Evolutionary conservation across 2,797 vertebrate species (phyloP).

Genomic region (Distichodus sexfasciatus): DNA sequence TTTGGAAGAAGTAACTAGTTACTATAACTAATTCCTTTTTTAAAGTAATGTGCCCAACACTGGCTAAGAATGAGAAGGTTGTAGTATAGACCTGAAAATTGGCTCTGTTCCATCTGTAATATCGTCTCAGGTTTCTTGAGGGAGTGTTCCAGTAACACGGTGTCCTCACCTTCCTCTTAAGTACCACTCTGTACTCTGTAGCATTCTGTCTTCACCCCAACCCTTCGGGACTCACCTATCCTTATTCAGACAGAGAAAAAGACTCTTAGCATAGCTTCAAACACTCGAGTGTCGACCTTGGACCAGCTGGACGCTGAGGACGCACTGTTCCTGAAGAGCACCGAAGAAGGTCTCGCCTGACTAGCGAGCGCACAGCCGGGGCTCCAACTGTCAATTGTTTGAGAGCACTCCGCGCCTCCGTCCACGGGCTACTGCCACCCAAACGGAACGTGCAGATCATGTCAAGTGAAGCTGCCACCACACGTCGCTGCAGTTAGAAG

Average conservation of each 20-base stretch:
- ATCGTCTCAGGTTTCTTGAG: no score
- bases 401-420: background rate
- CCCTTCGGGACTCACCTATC: background rate
- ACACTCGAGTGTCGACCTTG: background rate
- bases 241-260: background rate
- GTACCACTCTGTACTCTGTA: background rate
- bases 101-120: no score
- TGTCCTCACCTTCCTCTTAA: no score
- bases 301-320: background rate
- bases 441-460: background rate
- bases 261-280: background rate
- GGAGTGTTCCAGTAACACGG: no score
- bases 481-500: background rate
- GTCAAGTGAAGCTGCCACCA: no score
- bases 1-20: no score
- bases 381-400: background rate
- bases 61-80: no score
- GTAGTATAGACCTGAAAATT: no score
- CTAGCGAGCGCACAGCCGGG: background rate
- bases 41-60: no score
- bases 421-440: background rate
- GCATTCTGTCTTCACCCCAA: background rate
- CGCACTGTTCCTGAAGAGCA: background rate
- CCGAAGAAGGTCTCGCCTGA: background rate
- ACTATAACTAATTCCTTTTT: no score